A percentile compares a stretch with the other conserved stretches of the same genome.
phyloP scores from a whole-genome alignment of 2,888 invertebrate species.

The Dione juno region DNA sequence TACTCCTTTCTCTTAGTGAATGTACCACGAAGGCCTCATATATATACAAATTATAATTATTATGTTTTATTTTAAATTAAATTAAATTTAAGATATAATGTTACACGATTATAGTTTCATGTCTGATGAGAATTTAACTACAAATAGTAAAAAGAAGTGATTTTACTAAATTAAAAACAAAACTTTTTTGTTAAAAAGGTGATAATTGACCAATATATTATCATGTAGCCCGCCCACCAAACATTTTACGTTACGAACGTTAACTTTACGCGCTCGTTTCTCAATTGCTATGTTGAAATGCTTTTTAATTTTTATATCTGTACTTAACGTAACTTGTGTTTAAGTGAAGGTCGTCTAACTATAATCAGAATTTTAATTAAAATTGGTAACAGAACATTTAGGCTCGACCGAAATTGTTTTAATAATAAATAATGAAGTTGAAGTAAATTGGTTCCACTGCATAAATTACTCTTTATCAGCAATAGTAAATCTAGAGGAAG shows the following conservation, averaged over 20 bases:
- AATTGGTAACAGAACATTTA: not conserved
- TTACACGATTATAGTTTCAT: not conserved
- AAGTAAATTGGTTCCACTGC: too few species aligned
- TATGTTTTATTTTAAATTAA: too few species aligned
- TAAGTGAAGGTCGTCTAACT: conserved; percentile 20
- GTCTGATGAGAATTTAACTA: not conserved
- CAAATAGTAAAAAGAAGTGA: not conserved
- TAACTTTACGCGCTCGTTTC: conserved; percentile 31
- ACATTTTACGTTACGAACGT: conserved; percentile 35
- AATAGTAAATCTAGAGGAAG: too few species aligned
- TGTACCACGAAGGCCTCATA: too few species aligned
- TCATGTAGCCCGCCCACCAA: conserved; percentile 8
- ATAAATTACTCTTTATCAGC: too few species aligned
- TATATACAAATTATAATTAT: too few species aligned
- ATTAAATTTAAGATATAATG: not conserved
- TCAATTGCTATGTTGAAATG: conserved; percentile 30
- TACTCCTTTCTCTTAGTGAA: too few species aligned
- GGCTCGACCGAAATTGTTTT: not conserved
- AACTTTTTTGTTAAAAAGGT: conserved; percentile 26
- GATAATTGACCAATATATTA: conserved; percentile 34
- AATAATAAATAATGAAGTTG: not conserved
- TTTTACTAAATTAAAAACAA: conserved; percentile 1
- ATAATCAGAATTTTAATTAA: conserved; percentile 14
- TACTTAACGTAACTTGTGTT: conserved; percentile 25
- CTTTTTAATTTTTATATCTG: conserved; percentile 27